Evolutionary conservation across 2,797 vertebrate species (phyloP).

Genomic region (Bradypus variegatus): DNA sequence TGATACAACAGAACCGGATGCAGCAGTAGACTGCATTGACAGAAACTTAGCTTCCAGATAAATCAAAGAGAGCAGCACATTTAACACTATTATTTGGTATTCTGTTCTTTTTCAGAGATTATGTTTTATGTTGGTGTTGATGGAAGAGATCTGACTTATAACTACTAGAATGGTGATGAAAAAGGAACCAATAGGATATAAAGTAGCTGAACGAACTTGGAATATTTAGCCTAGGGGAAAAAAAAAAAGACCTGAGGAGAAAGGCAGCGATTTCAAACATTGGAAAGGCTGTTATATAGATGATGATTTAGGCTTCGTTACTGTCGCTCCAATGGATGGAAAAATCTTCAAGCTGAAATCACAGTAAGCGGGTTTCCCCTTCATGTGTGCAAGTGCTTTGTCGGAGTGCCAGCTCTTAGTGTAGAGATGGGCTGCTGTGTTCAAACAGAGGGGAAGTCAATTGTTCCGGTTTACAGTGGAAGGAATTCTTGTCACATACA

Average conservation of each 20-base stretch:
- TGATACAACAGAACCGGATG: neutral
- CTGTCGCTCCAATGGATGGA: neutral
- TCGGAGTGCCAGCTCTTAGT: neutral
- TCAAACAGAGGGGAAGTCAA: neutral
- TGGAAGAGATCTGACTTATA: neutral
- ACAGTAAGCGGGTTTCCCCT: neutral
- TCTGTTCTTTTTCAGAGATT: constrained; percentile 6
- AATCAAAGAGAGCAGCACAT: neutral
- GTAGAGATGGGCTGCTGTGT: neutral
- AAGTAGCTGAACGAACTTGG: neutral
- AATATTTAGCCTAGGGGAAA: neutral
- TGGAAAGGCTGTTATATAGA: neutral
- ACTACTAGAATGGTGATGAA: neutral
- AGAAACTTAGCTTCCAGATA: neutral
- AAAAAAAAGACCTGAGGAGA: neutral
- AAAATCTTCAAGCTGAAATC: neutral
- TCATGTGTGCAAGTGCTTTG: neutral
- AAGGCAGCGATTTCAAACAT: neutral
- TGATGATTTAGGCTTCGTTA: neutral
- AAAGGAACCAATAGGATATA: neutral
- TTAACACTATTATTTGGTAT: neutral
- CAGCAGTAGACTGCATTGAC: neutral
- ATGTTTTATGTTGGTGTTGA: neutral
- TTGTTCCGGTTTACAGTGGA: neutral
- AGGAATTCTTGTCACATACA: neutral